Evolutionary conservation across 2,888 invertebrate genomes (phyloP), one percentile per base, ranked within the genome.

Genomic region (Fragum whitleyi): DNA sequence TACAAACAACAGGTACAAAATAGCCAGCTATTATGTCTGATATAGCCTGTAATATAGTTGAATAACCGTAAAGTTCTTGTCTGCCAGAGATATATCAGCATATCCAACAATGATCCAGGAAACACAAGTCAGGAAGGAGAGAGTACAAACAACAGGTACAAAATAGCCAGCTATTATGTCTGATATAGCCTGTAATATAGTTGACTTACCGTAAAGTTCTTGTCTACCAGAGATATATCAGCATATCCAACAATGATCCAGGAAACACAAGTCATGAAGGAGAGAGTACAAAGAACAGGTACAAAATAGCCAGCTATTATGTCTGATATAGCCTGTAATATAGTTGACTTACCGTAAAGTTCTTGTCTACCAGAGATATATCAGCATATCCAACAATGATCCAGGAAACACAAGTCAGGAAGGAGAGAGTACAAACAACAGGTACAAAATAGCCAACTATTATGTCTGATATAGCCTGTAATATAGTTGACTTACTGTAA

Each of bases 381-480:
- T 97, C 95, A 47, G 97, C 96, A 0, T 96, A 91, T 55, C 96
- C 91, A 0, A 99, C 99, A 59, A 96, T 96, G 32, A 97, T 95
- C 99, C 99, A 99, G 14, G 96, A 96, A 1, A 97, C 92, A 0
- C 99, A 95, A 0, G 99, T 99, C 5, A 98, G 91, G 0, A 96
- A 88, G 0, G 99, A 97, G 0, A 98, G 96, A 59, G 95, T 94
- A 69, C 98, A 96, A 19, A 99, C 99, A 29, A 97, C 95, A 0
- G 99, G 99, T 16, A 99, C 99, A 95, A 99, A 99, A 94, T 98
- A 98, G 9, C 99, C 99, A 3, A 99, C 99, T 77, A 99, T 98
- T 92, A 96, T 97, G 93, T 99, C 99, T 0, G 99, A 99, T 57
- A 99, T 94, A 87, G 99, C 97, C 93, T 99, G 99, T 87, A 99